A percentile compares a stretch with the other conserved stretches of the same genome.
phyloP scores from a whole-genome alignment of 2,113 vertebrate genomes.

The Clupea harengus region DNA sequence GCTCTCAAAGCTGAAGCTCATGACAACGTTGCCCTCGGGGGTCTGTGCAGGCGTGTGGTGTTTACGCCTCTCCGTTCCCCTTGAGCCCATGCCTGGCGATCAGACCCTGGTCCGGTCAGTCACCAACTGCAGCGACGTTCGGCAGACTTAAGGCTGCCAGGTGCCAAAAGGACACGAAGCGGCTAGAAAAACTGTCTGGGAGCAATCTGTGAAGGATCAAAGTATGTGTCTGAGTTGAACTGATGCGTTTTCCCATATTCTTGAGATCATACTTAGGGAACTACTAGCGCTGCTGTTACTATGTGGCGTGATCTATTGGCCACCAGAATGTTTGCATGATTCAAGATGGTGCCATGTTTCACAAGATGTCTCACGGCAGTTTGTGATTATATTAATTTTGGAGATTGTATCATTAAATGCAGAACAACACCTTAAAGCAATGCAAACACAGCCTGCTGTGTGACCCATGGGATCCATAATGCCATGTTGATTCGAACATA shows the following conservation, averaged over 20 bases:
- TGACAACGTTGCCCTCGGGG: constrained; percentile 79
- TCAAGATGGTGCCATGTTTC: neutral
- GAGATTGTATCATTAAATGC: neutral
- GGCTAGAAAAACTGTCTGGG: neutral
- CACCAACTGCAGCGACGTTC: neutral
- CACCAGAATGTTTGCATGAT: neutral
- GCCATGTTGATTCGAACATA: neutral
- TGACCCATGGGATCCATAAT: neutral
- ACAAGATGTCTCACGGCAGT: neutral
- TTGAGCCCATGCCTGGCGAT: constrained; percentile 72
- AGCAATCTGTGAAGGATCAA: constrained; percentile 1
- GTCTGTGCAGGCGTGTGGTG: constrained; percentile 71
- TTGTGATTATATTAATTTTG: neutral
- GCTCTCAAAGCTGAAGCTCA: constrained; percentile 92
- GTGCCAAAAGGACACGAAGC: neutral
- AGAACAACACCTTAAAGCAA: neutral
- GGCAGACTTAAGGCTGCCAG: neutral
- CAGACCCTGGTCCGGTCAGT: neutral
- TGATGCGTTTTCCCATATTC: neutral
- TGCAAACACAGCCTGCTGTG: neutral
- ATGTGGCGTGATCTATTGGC: neutral
- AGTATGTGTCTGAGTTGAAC: neutral
- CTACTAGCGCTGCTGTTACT: neutral
- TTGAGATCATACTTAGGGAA: neutral
- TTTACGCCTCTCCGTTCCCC: constrained; percentile 78